Evolutionary conservation across 2,113 vertebrate genomes (phyloP).

Genomic region (Kryptolebias marmoratus): DNA sequence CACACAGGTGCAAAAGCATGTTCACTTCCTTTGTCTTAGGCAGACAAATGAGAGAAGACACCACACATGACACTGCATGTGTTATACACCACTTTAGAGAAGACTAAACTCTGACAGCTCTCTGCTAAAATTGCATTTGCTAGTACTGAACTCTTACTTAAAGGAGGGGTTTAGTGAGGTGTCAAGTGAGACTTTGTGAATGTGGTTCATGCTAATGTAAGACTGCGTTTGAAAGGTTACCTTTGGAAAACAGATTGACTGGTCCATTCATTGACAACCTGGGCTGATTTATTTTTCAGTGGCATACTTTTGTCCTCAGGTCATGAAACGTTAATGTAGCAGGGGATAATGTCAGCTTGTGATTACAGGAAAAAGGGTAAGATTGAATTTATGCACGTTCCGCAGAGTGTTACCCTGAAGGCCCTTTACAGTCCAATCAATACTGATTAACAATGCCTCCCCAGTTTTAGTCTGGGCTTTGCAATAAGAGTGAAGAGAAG

Average conservation of each 20-base stretch:
- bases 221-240: background rate
- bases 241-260: slow-evolving; percentile 21
- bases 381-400: slow-evolving; percentile 60
- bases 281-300: slow-evolving; percentile 45
- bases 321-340: slow-evolving; percentile 67
- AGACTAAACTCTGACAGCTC: no score
- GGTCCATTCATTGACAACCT: slow-evolving; percentile 36
- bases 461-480: slow-evolving; percentile 61
- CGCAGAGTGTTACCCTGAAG: slow-evolving; percentile 48
- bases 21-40: no score
- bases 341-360: slow-evolving; percentile 59
- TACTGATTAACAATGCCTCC: slow-evolving; percentile 58
- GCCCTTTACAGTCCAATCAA: slow-evolving; percentile 51
- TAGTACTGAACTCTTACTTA: no score
- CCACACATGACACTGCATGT: no score
- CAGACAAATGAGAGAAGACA: no score
- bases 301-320: slow-evolving; percentile 50
- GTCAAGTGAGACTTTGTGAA: no score
- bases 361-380: slow-evolving; percentile 50
- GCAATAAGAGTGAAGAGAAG: slow-evolving; percentile 58
- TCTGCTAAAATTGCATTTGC: no score
- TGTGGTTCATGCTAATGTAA: background rate
- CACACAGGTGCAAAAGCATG: background rate
- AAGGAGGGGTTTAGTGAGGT: no score
- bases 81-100: no score